phyloP scores from a whole-genome alignment of 30 jellyfish, hydroid and myxozoan species.

The Cassiopea andromeda region DNA sequence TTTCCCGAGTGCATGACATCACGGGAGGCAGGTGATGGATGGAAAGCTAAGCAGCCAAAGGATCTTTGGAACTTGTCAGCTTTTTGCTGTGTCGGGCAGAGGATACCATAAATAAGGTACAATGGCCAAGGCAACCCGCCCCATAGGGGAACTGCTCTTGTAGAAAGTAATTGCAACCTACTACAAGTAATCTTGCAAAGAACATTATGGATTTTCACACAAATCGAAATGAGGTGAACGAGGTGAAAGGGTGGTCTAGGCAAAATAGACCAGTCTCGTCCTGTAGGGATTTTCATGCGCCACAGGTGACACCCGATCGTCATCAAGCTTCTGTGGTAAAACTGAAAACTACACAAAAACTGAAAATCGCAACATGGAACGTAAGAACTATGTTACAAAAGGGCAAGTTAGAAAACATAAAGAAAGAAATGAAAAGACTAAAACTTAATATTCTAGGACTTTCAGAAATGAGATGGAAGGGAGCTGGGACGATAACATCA shows the following conservation, averaged over 20 bases:
- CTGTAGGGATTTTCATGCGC: slow-evolving; percentile 7
- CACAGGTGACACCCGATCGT: slow-evolving; percentile 32
- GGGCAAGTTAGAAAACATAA: slow-evolving; percentile 5
- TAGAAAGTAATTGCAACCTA: no score
- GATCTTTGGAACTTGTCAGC: no score
- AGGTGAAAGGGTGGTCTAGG: slow-evolving; percentile 5
- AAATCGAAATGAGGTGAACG: not conserved
- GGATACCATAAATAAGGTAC: no score
- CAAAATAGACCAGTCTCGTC: slow-evolving; percentile 1
- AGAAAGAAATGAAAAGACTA: not conserved
- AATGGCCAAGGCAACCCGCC: no score
- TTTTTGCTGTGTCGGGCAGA: no score
- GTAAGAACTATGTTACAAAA: slow-evolving; percentile 10
- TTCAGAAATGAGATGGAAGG: slow-evolving; percentile 7
- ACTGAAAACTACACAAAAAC: not conserved
- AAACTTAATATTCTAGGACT: not conserved
- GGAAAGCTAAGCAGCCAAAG: no score
- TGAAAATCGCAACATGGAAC: slow-evolving; percentile 16
- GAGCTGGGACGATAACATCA: not conserved
- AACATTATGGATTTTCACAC: no score
- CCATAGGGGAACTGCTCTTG: no score
- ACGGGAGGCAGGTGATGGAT: no score
- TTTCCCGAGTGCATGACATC: no score
- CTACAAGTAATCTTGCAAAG: no score
- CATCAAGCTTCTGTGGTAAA: not conserved